Conservation (phyloP, 2,797 vertebrate species). For the Megalops cyprinoides region DNA sequence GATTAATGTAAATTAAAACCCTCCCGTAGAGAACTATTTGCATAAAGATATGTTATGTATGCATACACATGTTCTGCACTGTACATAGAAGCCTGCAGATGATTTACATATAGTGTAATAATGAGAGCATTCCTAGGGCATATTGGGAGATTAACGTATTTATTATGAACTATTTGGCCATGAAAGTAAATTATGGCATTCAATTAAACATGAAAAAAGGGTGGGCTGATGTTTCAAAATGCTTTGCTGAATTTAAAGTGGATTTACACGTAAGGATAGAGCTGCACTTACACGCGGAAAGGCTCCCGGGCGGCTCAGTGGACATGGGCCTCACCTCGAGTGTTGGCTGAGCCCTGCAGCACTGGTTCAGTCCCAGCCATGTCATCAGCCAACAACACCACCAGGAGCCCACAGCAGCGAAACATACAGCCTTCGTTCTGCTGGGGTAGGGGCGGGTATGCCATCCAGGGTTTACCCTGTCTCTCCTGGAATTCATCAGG, state of each 20-base stretch:
- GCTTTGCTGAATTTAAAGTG: background rate
- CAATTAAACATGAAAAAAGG: background rate
- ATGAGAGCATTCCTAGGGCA: background rate
- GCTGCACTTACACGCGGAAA: background rate
- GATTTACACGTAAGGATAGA: background rate
- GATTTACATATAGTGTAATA: slow-evolving; percentile 5
- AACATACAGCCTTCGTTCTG: no score
- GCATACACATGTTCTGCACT: background rate
- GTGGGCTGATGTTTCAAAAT: background rate
- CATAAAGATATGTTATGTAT: slow-evolving; percentile 12
- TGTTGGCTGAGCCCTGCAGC: no score
- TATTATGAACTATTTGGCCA: slow-evolving; percentile 3
- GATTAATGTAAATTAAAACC: slow-evolving; percentile 17
- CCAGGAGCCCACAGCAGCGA: no score
- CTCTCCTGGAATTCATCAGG: no score
- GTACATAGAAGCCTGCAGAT: background rate
- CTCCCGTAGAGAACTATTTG: slow-evolving; percentile 2
- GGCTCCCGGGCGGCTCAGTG: no score
- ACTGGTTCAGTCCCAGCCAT: no score
- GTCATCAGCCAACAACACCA: no score
- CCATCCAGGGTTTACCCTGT: no score
- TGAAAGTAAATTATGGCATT: slow-evolving; percentile 15
- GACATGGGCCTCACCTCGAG: no score
- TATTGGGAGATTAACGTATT: background rate
- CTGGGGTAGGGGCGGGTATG: no score